Conservation (phyloP, 2,888 invertebrate genomes). For the Clitarchus hookeri region DNA sequence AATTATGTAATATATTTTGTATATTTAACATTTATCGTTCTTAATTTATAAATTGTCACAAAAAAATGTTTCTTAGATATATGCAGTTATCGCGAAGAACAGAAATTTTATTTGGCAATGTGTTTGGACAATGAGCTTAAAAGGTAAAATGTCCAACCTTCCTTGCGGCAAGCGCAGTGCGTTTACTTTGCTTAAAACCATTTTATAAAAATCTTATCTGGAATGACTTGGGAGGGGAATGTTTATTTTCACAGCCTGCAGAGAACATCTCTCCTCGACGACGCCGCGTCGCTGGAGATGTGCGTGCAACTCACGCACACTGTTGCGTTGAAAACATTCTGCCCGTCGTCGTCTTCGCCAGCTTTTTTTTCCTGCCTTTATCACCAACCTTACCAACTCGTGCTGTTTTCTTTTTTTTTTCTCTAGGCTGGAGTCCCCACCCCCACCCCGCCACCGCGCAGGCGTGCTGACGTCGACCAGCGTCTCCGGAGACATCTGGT, state of each 20-base stretch:
- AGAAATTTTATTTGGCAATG: too few species aligned
- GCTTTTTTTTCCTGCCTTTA: neutral
- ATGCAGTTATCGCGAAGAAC: too few species aligned
- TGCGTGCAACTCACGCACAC: neutral
- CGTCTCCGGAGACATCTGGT: constrained; percentile 2
- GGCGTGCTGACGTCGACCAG: neutral
- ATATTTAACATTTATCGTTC: too few species aligned
- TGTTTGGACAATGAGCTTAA: too few species aligned
- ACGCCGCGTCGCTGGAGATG: neutral
- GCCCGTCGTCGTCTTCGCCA: neutral
- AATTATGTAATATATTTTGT: too few species aligned
- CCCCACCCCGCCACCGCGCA: neutral
- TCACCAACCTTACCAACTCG: neutral
- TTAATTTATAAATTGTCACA: too few species aligned
- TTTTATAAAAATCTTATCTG: neutral
- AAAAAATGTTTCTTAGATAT: too few species aligned
- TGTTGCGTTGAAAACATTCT: neutral
- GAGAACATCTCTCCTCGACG: neutral
- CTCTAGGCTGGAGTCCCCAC: neutral
- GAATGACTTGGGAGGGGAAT: neutral
- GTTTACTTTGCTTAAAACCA: neutral
- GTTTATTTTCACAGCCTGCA: constrained; percentile 6
- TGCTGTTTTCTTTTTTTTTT: constrained; percentile 2
- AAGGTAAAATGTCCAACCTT: too few species aligned
- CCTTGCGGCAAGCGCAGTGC: neutral